Percentiles rank a stretch among this genome's conserved stretches.
Conservation (phyloP, 2,888 invertebrate species). For the Hemithea aestivaria region DNA sequence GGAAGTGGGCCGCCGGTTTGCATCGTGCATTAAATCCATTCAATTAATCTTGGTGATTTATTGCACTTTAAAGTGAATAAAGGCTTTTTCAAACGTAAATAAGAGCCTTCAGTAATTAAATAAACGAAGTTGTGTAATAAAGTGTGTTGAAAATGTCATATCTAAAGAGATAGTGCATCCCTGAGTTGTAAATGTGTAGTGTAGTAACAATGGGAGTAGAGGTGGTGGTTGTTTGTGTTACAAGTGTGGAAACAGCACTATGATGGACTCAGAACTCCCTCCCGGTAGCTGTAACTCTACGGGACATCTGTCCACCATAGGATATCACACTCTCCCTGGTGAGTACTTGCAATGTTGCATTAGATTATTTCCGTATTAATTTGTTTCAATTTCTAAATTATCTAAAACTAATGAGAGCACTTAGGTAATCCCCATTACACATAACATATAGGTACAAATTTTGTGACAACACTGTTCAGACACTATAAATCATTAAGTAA, state of each 20-base stretch:
- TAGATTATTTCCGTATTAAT: no score
- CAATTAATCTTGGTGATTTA: constrained; percentile 20
- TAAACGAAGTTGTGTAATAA: not conserved
- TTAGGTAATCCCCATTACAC: no score
- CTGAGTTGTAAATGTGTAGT: constrained; percentile 24
- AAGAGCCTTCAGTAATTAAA: not conserved
- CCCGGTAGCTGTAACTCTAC: constrained; percentile 76
- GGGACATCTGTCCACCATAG: constrained; percentile 74
- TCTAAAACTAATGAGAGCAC: no score
- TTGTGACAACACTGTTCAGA: no score
- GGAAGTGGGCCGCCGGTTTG: constrained; percentile 63
- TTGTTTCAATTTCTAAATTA: no score
- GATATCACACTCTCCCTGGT: constrained; percentile 70
- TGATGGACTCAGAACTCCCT: constrained; percentile 74
- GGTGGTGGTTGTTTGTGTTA: constrained; percentile 31
- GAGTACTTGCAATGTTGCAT: constrained; percentile 22
- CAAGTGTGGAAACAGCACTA: constrained; percentile 43
- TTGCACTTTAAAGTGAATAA: constrained; percentile 8
- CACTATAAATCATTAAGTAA: no score
- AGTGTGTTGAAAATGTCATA: constrained; percentile 2
- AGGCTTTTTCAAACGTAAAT: no score
- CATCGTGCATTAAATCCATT: constrained; percentile 51
- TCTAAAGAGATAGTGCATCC: constrained; percentile 12
- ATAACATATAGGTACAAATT: constrained; percentile 8
- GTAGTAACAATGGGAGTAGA: constrained; percentile 41